These are phyloP conservation scores for Drosophila lacertosa DNA, from an alignment of 1,140 invertebrate genomes.

Conservation along the genomic window DNA sequence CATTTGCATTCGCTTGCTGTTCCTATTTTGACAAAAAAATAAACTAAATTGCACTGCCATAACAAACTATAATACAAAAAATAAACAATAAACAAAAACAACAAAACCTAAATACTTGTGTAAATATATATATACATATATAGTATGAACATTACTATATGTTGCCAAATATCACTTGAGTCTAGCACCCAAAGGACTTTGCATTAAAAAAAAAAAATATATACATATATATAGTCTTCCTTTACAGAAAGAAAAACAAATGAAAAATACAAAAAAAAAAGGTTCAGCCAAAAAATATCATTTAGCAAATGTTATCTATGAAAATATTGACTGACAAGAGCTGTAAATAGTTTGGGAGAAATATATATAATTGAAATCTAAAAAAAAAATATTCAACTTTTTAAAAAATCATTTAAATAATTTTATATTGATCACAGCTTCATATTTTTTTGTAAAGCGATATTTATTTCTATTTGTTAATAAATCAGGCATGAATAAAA, in stretches of 20 bases:
- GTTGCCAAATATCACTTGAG: constrained; percentile 4
- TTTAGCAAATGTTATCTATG: constrained; percentile 42
- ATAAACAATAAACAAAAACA: constrained; percentile 24
- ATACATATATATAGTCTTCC: constrained; percentile 8
- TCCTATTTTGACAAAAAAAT: constrained; percentile 33
- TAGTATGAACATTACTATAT: constrained; percentile 4
- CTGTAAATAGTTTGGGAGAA: constrained; percentile 11
- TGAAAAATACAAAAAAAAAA: constrained; percentile 40
- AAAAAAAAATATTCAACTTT: not conserved
- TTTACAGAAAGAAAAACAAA: not conserved
- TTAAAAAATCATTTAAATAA: not conserved
- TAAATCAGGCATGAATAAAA: too few species aligned
- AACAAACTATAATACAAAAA: constrained; percentile 35
- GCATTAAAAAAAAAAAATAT: too few species aligned
- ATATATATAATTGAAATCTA: too few species aligned
- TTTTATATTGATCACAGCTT: not conserved
- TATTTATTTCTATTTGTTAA: too few species aligned
- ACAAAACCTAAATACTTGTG: constrained; percentile 11
- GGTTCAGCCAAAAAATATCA: constrained; percentile 83
- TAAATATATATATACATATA: constrained; percentile 30
- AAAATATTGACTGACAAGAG: constrained; percentile 3
- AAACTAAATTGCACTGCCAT: constrained; percentile 36
- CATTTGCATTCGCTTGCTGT: constrained; percentile 39
- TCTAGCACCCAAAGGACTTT: constrained; percentile 24
- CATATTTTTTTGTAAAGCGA: too few species aligned